Conservation (phyloP, 2,888 invertebrate genomes). For the Creontiades dilutus region DNA sequence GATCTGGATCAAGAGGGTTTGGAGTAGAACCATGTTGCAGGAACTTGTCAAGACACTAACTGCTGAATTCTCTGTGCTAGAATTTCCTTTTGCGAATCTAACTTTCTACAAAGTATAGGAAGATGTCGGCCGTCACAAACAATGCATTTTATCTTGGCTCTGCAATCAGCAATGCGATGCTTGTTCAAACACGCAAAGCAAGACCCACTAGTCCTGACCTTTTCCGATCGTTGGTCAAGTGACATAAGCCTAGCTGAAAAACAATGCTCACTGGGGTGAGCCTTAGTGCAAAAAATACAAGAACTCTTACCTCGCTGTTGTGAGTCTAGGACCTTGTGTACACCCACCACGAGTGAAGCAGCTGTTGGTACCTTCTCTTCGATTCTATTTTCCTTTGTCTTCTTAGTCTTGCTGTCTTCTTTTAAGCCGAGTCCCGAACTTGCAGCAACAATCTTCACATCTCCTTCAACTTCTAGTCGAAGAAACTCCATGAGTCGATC, state of each 20-base stretch:
- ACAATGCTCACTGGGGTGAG: conserved; percentile 39
- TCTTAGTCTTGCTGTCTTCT: conserved; percentile 44
- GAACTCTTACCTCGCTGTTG: conserved; percentile 7
- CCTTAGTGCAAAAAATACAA: conserved; percentile 48
- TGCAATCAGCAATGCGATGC: conserved; percentile 18
- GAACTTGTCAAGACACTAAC: conserved; percentile 11
- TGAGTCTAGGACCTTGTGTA: background rate
- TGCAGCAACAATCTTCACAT: conserved; percentile 33
- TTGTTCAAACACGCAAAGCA: conserved; percentile 46
- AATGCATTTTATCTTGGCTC: conserved; percentile 15
- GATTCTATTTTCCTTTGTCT: background rate
- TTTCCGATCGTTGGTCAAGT: conserved; percentile 2
- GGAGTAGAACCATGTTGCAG: conserved; percentile 12
- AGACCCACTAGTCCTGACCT: conserved; percentile 23
- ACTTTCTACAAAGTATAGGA: conserved; percentile 35
- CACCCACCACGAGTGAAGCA: conserved; percentile 4
- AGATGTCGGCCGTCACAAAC: conserved; percentile 7
- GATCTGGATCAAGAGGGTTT: conserved; percentile 41
- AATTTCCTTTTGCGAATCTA: background rate
- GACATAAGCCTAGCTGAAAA: conserved; percentile 12
- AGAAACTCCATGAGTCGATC: conserved; percentile 47
- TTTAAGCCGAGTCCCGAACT: conserved; percentile 47
- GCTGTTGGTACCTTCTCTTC: conserved; percentile 27
- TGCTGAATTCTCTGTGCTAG: background rate
- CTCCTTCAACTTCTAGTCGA: conserved; percentile 46